Percentiles rank a stretch among this genome's conserved stretches.
Conservation (phyloP, 2,113 vertebrate genomes). For the Castor canadensis region DNA sequence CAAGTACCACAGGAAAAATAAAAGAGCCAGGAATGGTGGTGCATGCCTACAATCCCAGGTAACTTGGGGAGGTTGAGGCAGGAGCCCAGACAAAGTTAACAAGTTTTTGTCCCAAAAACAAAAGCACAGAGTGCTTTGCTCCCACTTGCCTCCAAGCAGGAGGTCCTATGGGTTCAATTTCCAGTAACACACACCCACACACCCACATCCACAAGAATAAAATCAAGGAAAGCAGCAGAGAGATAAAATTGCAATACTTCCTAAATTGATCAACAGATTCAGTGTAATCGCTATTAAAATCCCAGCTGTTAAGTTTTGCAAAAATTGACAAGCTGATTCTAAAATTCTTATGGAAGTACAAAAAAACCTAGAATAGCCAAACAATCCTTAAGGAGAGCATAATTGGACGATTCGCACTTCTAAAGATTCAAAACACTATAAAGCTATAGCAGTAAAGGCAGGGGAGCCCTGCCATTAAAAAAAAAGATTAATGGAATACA, state of each 20-base stretch:
- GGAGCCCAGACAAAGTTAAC: too few relatives aligned
- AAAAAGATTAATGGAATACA: not conserved
- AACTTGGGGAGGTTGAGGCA: too few relatives aligned
- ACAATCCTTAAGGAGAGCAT: not conserved
- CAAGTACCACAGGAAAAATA: too few relatives aligned
- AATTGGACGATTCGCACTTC: not conserved
- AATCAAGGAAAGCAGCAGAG: not conserved
- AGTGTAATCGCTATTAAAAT: not conserved
- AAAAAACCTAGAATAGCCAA: not conserved
- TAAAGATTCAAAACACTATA: constrained; percentile 3
- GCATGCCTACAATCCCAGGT: too few relatives aligned
- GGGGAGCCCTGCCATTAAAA: not conserved
- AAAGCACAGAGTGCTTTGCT: too few relatives aligned
- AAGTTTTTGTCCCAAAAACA: too few relatives aligned
- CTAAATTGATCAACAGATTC: not conserved
- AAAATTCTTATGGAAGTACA: not conserved
- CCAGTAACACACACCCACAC: too few relatives aligned
- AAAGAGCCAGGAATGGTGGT: too few relatives aligned
- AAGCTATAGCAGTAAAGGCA: not conserved
- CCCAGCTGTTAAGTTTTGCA: not conserved
- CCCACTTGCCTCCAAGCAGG: too few relatives aligned
- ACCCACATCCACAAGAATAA: not conserved
- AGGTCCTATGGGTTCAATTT: too few relatives aligned
- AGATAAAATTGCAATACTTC: not conserved
- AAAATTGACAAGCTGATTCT: constrained; percentile 28